Base-by-base conservation (phyloP, 2,113 vertebrate genomes). In the Anguilla japonica region DNA sequence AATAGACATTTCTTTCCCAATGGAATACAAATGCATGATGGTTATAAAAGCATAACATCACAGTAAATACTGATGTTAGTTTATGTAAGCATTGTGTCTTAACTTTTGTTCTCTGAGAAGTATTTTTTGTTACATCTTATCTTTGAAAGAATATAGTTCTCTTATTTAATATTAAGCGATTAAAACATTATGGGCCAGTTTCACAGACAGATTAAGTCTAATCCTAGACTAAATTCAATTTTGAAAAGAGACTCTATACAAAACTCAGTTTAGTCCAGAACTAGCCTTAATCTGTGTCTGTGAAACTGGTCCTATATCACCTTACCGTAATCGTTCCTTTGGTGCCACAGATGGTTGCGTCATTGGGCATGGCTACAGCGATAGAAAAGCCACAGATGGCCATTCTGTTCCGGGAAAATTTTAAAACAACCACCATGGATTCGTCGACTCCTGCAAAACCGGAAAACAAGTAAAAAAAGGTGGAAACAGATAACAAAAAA, bases 271-370 rank as follows among this genome's bases (percentile, higher is more conserved):
- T 34, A 34, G 34, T 34, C 34, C 34, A 34, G 34, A 34, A 34
- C 34, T 34, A 34, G 34, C 34, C 34, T 34, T 34, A 34, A 0
- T 34, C 34, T 34, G 34, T 34, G 34, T 34, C 34, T 34, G 34
- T 34, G 34, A 34, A 34, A 34, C 34, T 34, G 34, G 34, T 34
- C 34, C 34, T 34, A 34, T 34, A 34, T 56, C 3, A 82, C n/a
- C 90, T 79, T 92, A 96, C 95, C 92, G 92, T 91, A 41, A 95
- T 95, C 41, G 86, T 91, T 81, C 95, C 95, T 79, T 93, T 88
- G 40, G 94, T 95, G 26, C 96, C 91, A 0, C 29, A 91, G 88
- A 97, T 94, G 1, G 79, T 89, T 0, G 94, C 93, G 0, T 89
- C 89, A 34, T 96, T 97, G 50, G 90, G 85, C 80, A 97, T 92